Evolutionary conservation across 2,888 invertebrate species (phyloP).

Genomic region (Drosophila niveifrons): DNA sequence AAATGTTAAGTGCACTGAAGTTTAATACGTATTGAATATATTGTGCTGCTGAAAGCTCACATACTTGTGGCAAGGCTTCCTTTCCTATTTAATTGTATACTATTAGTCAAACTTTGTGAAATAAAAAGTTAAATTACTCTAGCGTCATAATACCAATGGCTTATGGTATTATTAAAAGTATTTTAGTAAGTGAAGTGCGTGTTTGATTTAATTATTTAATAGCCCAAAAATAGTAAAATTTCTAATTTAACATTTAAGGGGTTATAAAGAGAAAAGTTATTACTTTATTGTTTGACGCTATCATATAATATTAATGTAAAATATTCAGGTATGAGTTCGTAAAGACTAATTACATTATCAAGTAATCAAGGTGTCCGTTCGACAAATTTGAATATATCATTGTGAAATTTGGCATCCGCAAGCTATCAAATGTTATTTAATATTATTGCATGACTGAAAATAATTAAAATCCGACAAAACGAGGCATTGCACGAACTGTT

Average conservation of each 20-base stretch:
- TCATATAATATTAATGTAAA: too few relatives aligned
- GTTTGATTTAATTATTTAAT: too few relatives aligned
- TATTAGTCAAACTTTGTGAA: neutral
- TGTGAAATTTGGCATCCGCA: neutral
- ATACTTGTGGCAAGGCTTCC: neutral
- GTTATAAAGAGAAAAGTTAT: too few relatives aligned
- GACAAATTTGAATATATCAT: neutral
- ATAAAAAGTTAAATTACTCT: neutral
- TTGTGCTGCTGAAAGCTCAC: neutral
- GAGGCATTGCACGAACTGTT: neutral
- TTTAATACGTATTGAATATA: neutral
- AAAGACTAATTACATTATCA: neutral
- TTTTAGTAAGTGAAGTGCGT: too few relatives aligned
- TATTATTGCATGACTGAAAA: constrained; percentile 25
- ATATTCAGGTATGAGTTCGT: too few relatives aligned
- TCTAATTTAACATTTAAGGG: too few relatives aligned
- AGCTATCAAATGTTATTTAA: neutral
- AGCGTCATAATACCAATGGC: neutral
- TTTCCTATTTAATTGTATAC: neutral
- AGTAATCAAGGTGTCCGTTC: neutral
- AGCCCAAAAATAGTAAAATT: too few relatives aligned
- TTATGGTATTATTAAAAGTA: neutral
- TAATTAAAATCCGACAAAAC: constrained; percentile 33
- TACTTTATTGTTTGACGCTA: too few relatives aligned
- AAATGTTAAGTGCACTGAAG: neutral